phyloP scores from a whole-genome alignment of 2,797 vertebrate species.

The Cynodonichthys magdalenae region DNA sequence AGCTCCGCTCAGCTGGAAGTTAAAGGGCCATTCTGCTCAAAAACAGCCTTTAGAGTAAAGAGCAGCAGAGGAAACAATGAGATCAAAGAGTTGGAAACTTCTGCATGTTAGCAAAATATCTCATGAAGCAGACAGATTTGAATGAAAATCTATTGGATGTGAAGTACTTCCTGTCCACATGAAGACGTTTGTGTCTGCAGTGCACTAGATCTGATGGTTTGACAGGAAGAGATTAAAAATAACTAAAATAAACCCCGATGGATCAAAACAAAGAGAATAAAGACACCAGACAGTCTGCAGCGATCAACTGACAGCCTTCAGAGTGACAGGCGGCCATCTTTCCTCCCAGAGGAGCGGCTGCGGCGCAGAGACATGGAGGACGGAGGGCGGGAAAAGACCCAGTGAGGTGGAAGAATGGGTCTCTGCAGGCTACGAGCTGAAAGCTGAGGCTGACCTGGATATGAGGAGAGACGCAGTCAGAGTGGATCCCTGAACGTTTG shows the following conservation, averaged over 20 bases:
- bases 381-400: constrained; percentile 41
- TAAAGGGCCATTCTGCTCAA: constrained; percentile 48
- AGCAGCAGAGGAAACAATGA: no score
- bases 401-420: constrained; percentile 60
- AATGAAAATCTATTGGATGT: no score
- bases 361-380: constrained; percentile 22
- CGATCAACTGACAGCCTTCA: constrained; percentile 50
- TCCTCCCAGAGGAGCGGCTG: constrained; percentile 43
- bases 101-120: no score
- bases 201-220: constrained; percentile 17
- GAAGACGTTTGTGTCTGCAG: background rate
- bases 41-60: constrained; percentile 6
- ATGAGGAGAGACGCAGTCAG: constrained; percentile 22
- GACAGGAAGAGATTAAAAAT: constrained; percentile 9
- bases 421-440: constrained; percentile 62
- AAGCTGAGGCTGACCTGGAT: constrained; percentile 69
- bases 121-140: no score
- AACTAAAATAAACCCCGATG: constrained; percentile 13
- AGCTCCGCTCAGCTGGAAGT: constrained; percentile 17
- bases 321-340: constrained; percentile 35
- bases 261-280: constrained; percentile 12
- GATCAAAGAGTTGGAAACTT: no score
- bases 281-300: constrained; percentile 19
- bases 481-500: constrained; percentile 12
- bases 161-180: no score